These are phyloP conservation scores for Malaclemys terrapin DNA, from an alignment of 2,113 vertebrate genomes.

Conservation along the genomic window DNA sequence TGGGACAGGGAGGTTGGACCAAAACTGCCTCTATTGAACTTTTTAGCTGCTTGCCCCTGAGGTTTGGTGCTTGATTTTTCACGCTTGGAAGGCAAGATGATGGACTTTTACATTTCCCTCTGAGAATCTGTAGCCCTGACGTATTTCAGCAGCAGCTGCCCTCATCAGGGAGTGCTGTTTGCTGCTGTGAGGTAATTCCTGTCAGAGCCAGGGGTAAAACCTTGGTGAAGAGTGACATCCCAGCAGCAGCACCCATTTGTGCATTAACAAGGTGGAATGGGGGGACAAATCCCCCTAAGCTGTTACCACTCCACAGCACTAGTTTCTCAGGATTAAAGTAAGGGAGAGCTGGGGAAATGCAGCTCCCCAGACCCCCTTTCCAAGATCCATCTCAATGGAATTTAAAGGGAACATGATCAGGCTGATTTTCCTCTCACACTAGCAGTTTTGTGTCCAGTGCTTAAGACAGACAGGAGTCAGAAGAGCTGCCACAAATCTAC, in stretches of 20 bases:
- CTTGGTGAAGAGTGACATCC: not conserved
- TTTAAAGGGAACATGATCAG: not conserved
- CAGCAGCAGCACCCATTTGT: not conserved
- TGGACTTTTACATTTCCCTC: not conserved
- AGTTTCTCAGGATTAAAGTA: not conserved
- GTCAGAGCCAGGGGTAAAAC: not conserved
- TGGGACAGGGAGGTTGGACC: not conserved
- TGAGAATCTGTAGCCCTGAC: not conserved
- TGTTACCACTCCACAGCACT: not conserved
- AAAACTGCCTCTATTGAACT: not conserved
- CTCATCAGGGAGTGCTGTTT: not conserved
- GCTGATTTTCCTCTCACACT: not conserved
- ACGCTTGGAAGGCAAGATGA: not conserved
- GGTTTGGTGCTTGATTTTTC: not conserved
- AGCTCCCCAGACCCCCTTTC: not conserved
- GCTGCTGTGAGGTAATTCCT: not conserved
- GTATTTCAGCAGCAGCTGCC: not conserved
- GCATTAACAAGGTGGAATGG: not conserved
- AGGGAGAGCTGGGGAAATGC: not conserved
- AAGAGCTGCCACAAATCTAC: not conserved
- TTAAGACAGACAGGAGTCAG: not conserved
- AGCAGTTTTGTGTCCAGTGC: not conserved
- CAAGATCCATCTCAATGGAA: not conserved
- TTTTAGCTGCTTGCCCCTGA: slow-evolving; percentile 8
- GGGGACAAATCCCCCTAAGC: not conserved